Evolutionary conservation across 2,797 vertebrate species (phyloP).

Genomic region (Centropyge bicolor): DNA sequence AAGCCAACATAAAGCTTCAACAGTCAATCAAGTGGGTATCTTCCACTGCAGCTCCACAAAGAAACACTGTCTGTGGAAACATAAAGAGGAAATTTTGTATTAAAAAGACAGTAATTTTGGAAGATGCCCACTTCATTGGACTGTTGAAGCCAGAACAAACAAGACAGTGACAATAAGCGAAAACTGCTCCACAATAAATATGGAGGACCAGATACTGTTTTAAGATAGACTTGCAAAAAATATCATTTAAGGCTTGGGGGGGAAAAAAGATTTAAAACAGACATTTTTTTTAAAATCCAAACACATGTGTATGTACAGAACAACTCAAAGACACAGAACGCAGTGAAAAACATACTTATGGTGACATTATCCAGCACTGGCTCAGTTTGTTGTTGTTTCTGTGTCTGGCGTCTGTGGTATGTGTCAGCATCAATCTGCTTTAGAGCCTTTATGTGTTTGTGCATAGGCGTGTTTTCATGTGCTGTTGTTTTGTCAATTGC

Average conservation of each 20-base stretch:
- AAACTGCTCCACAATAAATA: conserved; percentile 2
- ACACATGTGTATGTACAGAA: not conserved
- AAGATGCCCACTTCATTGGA: not conserved
- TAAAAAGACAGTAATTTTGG: not conserved
- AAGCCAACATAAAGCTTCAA: conserved; percentile 2
- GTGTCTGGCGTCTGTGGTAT: not conserved
- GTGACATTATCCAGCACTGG: not conserved
- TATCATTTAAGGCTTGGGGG: not conserved
- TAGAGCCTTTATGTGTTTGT: not conserved
- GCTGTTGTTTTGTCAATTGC: conserved; percentile 1
- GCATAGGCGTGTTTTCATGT: not conserved
- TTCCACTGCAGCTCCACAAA: not conserved
- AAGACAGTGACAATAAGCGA: not conserved
- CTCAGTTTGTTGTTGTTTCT: not conserved
- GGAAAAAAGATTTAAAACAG: not conserved
- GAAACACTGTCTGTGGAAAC: not conserved
- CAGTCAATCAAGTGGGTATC: not conserved
- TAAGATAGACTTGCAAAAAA: not conserved
- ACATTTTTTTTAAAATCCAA: not conserved
- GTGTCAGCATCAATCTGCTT: conserved; percentile 17
- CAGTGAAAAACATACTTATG: not conserved
- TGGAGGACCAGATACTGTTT: not conserved
- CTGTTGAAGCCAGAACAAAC: not conserved
- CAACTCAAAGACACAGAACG: not conserved
- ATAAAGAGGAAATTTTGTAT: not conserved